A percentile compares a stretch with the other conserved stretches of the same genome.
These are phyloP conservation scores for Scaptomyza caliginosa DNA, from an alignment of 2,888 invertebrate genomes.

Conservation along the genomic window DNA sequence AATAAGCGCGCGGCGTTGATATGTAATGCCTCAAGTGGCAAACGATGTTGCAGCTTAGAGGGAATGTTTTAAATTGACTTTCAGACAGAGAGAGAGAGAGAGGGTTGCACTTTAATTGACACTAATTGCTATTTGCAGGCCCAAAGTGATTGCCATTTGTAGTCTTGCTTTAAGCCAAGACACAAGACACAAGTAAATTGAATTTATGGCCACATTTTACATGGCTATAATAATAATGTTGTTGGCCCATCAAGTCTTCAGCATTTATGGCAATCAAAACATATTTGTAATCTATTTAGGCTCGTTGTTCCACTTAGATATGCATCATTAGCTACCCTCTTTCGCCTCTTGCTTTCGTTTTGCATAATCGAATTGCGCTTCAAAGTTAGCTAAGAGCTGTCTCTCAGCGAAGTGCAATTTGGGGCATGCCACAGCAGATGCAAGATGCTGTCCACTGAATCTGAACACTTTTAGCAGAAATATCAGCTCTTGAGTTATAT, in stretches of 20 bases:
- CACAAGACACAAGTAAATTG: slow-evolving; percentile 43
- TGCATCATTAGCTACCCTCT: slow-evolving; percentile 46
- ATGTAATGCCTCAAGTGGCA: slow-evolving; percentile 38
- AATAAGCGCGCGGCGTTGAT: slow-evolving; percentile 29
- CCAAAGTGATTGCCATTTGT: slow-evolving; percentile 40
- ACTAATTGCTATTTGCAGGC: slow-evolving; percentile 62
- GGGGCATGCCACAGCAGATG: slow-evolving; percentile 28
- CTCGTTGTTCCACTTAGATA: slow-evolving; percentile 36
- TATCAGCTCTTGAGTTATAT: too few relatives aligned
- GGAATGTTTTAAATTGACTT: too few relatives aligned
- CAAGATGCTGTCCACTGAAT: slow-evolving; percentile 9
- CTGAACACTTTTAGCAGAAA: slow-evolving; percentile 23
- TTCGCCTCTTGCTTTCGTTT: background rate
- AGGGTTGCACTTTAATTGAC: slow-evolving; percentile 49
- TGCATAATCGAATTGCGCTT: slow-evolving; percentile 52
- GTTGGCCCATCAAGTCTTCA: background rate
- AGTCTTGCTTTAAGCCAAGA: slow-evolving; percentile 25
- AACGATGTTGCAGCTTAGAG: slow-evolving; percentile 6
- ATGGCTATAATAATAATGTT: background rate
- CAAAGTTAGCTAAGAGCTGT: slow-evolving; percentile 33
- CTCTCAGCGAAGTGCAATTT: slow-evolving; percentile 31
- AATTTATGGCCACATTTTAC: slow-evolving; percentile 32
- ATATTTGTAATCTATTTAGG: slow-evolving; percentile 69
- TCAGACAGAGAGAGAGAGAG: background rate
- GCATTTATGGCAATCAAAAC: slow-evolving; percentile 46